A percentile compares a stretch with the other conserved stretches of the same genome.
Conservation (phyloP, 2,797 vertebrate genomes). For the Gymnoscopelus microlampas region DNA sequence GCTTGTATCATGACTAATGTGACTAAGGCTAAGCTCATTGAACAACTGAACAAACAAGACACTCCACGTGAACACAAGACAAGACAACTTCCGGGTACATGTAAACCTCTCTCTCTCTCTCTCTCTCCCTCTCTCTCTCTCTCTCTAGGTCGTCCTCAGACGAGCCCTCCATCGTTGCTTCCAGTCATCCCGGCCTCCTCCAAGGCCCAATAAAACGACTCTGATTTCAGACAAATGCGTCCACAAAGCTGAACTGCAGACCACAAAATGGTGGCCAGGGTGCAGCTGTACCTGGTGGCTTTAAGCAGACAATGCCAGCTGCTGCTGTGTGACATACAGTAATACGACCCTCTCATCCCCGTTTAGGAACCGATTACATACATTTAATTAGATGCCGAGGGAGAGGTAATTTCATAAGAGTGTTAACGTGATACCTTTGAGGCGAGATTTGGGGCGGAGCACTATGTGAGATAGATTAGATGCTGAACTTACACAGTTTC, state of each 20-base stretch:
- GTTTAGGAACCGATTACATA: neutral
- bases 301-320: slow-evolving; percentile 54
- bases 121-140: no score
- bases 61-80: no score
- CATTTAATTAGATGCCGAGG: neutral
- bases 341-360: slow-evolving; percentile 1
- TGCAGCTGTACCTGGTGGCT: slow-evolving; percentile 42
- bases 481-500: slow-evolving; percentile 4
- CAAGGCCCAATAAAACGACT: no score
- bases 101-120: no score
- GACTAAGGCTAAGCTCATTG: no score
- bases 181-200: no score
- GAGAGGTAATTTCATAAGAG: neutral
- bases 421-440: neutral
- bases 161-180: no score
- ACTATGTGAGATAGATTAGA: slow-evolving; percentile 7
- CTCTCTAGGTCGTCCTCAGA: no score
- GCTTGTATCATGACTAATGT: no score
- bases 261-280: slow-evolving; percentile 58
- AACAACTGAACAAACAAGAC: no score
- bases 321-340: slow-evolving; percentile 25
- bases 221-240: no score
- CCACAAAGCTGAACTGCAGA: slow-evolving; percentile 20
- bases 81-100: no score
- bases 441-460: neutral